Percentiles rank a stretch among this genome's conserved stretches.
These are phyloP conservation scores for Sylvia borin DNA, from an alignment of 2,797 vertebrate species.

Conservation along the genomic window DNA sequence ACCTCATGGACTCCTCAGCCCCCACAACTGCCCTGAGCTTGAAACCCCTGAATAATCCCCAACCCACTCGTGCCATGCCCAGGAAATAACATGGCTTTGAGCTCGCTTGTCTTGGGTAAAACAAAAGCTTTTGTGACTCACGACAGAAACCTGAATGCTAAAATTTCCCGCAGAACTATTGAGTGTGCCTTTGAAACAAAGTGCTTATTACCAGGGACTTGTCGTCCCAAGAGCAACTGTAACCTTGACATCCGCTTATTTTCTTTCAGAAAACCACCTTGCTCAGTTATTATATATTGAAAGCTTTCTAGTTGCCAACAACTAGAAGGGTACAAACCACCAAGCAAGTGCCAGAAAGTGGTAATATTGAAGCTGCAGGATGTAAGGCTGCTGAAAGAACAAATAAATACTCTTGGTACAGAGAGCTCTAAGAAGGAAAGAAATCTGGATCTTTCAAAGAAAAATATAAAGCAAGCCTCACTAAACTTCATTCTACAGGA, in stretches of 20 bases:
- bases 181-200: neutral
- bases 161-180: neutral
- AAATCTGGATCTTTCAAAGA: neutral
- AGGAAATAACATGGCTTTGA: neutral
- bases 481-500: neutral
- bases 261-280: constrained; percentile 15
- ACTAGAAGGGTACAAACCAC: neutral
- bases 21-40: neutral
- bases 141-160: neutral
- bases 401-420: neutral
- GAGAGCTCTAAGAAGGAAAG: neutral
- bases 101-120: neutral
- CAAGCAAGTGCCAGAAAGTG: neutral
- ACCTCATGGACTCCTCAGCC: neutral
- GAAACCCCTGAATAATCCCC: neutral
- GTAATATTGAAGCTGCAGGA: neutral
- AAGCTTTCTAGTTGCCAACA: neutral
- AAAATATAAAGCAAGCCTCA: neutral
- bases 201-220: constrained; percentile 41
- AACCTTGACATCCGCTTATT: constrained; percentile 60
- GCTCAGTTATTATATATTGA: constrained; percentile 17
- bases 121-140: constrained; percentile 26
- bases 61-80: neutral
- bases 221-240: neutral
- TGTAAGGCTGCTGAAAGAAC: neutral